These are phyloP conservation scores for Muschampia plurimacula DNA, from an alignment of 2,888 invertebrate species.

Conservation along the genomic window DNA sequence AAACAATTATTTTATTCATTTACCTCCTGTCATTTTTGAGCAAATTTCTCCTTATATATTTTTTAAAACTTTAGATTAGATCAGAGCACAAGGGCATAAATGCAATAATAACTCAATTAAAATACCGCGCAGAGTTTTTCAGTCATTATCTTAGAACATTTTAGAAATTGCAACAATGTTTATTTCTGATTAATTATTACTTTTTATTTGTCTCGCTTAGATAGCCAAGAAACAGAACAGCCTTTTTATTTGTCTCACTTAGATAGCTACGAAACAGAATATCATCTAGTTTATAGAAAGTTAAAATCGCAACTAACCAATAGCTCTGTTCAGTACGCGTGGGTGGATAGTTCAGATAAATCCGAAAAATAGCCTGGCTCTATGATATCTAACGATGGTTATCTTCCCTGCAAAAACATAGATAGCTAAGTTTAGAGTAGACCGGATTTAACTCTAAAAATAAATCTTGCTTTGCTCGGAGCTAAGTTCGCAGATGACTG, in stretches of 20 bases:
- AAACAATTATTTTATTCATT: no score
- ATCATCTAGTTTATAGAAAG: background rate
- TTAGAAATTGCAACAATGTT: no score
- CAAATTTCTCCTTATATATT: no score
- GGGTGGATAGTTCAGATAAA: background rate
- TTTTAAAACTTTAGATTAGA: no score
- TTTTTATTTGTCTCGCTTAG: no score
- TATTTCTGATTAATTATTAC: no score
- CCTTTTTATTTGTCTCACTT: no score
- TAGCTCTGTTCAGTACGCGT: background rate
- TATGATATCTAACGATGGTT: constrained; percentile 4
- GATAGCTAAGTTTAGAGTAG: constrained; percentile 24
- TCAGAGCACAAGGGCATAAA: no score
- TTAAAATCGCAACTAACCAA: background rate
- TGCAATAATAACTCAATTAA: no score
- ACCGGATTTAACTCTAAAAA: constrained; percentile 26
- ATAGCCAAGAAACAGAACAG: background rate
- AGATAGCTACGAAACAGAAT: background rate
- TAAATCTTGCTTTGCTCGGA: constrained; percentile 13
- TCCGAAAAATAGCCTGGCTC: background rate
- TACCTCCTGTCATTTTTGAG: no score
- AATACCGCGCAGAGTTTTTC: no score
- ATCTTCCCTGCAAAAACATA: constrained; percentile 5
- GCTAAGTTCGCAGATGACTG: background rate
- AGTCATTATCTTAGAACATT: no score